Base-by-base conservation (phyloP, 2,113 vertebrate species). In the Rhegmatorhina hoffmannsi region DNA sequence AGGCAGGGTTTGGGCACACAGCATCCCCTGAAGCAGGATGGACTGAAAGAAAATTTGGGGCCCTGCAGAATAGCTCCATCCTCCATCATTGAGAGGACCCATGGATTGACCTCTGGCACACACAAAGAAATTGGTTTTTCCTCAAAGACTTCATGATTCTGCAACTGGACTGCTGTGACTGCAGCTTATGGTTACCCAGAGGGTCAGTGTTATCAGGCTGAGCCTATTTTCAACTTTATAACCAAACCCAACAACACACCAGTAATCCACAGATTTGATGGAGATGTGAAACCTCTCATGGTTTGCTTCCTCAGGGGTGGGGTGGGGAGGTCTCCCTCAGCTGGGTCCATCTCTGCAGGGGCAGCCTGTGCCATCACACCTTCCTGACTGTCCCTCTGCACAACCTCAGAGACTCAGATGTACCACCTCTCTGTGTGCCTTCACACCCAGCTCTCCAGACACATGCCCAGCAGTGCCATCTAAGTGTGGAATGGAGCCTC, bases 401-500 rank as follows among this genome's bases (percentile, higher is more conserved):
- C 40, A n/a, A 4, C 6, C 18, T 3, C 38, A 64, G 34, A 9
- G 29, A 8, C 31, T 49, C 13, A 5, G n/a, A 16, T 7, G 10
- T 0, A 14, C 8, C 52, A 4, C 47, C 33, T 7, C 50, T 23
- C 73, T 29, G 19, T 2, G 0, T 3, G 17, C 6, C 50, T 36
- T 9, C 25, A 17, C n/a, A 29, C 0, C 0, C 12, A 8, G 2
- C 38, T 19, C 47, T 67, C 23, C 23, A 36, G 20, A 13, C 21
- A 6, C 13, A 3, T n/a, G 21, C 63, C 44, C 40, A 66, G 64
- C 55, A 81, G 13, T 2, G 16, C 4, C 59, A 70, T 58, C 31
- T 3, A 2, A 34, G 31, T 0, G 6, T 0, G 6, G 66, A 68
- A 17, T 1, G 0, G 40, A 80, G 63, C 53, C 62, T 84, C 87